These are phyloP conservation scores for Zalophus californianus DNA, from an alignment of 2,797 vertebrate species.

Conservation along the genomic window DNA sequence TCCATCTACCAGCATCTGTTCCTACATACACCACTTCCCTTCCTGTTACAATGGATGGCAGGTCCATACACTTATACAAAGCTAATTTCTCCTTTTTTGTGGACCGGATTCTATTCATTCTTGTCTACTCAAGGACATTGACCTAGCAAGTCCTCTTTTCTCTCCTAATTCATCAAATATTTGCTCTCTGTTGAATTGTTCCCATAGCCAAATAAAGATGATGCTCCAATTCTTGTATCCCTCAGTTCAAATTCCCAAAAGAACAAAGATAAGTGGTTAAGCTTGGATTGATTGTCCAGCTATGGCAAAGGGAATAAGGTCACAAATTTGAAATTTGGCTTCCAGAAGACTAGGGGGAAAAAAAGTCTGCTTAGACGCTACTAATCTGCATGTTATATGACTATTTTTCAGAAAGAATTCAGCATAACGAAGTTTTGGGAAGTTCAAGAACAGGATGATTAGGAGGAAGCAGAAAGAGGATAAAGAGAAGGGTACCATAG, in stretches of 20 bases:
- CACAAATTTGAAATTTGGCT: not conserved
- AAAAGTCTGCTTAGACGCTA: not conserved
- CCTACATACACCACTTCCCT: not conserved
- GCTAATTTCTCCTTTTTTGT: not conserved
- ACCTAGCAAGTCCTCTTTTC: not conserved
- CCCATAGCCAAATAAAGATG: not conserved
- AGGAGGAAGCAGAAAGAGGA: not conserved
- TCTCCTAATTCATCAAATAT: not conserved
- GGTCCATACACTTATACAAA: not conserved
- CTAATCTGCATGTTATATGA: not conserved
- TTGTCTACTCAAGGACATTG: not conserved
- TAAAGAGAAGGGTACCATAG: not conserved
- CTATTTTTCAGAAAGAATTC: slow-evolving; percentile 24
- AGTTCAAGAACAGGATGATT: not conserved
- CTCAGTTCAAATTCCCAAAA: not conserved
- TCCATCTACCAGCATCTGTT: not conserved
- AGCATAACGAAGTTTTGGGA: not conserved
- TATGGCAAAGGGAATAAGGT: not conserved
- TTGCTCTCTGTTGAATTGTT: not conserved
- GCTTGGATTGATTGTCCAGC: not conserved
- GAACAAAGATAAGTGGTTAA: not conserved
- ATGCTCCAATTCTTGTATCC: not conserved
- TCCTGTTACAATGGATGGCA: not conserved
- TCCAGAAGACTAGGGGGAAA: not conserved
- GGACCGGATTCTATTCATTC: not conserved